A percentile compares a stretch with the other conserved stretches of the same genome.
Conservation (phyloP, 2,888 invertebrate species). For the Ametastegia equiseti region DNA sequence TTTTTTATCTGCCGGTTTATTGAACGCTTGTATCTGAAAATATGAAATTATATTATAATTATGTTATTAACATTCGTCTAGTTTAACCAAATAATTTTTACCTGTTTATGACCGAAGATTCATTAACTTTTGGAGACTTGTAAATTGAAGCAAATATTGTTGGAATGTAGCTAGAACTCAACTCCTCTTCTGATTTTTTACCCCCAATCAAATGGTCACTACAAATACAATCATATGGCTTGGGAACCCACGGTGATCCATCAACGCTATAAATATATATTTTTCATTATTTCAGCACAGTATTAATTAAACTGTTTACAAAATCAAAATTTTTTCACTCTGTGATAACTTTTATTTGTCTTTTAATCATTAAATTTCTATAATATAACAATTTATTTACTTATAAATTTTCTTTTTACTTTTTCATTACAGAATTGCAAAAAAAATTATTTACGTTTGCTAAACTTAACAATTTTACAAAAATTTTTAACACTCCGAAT, state of each 20-base stretch:
- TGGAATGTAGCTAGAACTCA: slow-evolving; percentile 52
- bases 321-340: too few relatives aligned
- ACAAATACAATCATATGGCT: slow-evolving; percentile 49
- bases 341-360: background rate
- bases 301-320: too few relatives aligned
- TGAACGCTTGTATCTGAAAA: slow-evolving; percentile 51
- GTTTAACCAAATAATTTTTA: slow-evolving; percentile 29
- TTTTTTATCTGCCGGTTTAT: slow-evolving; percentile 45
- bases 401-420: background rate
- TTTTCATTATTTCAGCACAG: too few relatives aligned
- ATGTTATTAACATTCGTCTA: background rate
- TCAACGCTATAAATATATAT: slow-evolving; percentile 47
- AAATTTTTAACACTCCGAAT: too few relatives aligned
- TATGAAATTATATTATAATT: slow-evolving; percentile 53
- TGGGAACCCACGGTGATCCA: slow-evolving; percentile 51
- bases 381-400: background rate
- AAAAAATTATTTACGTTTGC: too few relatives aligned
- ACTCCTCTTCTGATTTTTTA: slow-evolving; percentile 51
- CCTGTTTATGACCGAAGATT: slow-evolving; percentile 31
- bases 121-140: slow-evolving; percentile 31
- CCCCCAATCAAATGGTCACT: slow-evolving; percentile 53
- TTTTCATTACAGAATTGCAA: background rate
- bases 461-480: slow-evolving; percentile 18
- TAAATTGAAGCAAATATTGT: slow-evolving; percentile 52
- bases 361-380: background rate